Conservation (phyloP, 2,888 invertebrate species). For the Clanis bilineata region DNA sequence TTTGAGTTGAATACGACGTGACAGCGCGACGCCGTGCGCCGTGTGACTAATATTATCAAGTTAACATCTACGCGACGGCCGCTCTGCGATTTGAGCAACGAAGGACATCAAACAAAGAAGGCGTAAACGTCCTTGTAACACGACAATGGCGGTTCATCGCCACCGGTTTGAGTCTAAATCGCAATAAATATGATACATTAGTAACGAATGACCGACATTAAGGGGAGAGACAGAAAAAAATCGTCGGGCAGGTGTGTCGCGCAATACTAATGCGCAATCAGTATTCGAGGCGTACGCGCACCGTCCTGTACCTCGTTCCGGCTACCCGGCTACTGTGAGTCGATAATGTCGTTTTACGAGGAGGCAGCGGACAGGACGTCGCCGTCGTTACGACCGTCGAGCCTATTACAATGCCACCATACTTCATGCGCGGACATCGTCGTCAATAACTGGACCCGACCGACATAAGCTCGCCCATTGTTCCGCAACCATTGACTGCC, state of each 20-base stretch:
- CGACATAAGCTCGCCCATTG: slow-evolving; percentile 50
- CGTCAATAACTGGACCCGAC: slow-evolving; percentile 50
- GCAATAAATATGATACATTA: slow-evolving; percentile 79
- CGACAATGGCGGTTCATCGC: slow-evolving; percentile 64
- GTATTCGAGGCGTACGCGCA: slow-evolving; percentile 75
- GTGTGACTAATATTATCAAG: slow-evolving; percentile 38
- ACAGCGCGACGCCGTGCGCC: slow-evolving; percentile 30
- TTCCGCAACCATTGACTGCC: slow-evolving; percentile 65
- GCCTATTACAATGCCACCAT: slow-evolving; percentile 79
- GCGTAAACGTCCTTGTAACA: slow-evolving; percentile 59
- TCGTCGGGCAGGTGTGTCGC: slow-evolving; percentile 76
- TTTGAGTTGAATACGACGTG: slow-evolving; percentile 44
- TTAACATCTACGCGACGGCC: background rate
- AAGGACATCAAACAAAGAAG: slow-evolving; percentile 46
- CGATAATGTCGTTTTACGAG: slow-evolving; percentile 82
- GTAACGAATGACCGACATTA: slow-evolving; percentile 80
- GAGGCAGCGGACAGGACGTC: slow-evolving; percentile 80
- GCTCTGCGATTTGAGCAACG: slow-evolving; percentile 2
- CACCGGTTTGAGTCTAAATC: slow-evolving; percentile 61
- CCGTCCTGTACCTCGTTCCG: slow-evolving; percentile 82
- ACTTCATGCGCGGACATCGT: slow-evolving; percentile 67
- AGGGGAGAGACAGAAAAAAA: slow-evolving; percentile 77
- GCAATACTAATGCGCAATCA: slow-evolving; percentile 81
- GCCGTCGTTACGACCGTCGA: slow-evolving; percentile 78
- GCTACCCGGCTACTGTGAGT: slow-evolving; percentile 82